Conservation (phyloP, 2,113 vertebrate species). For the Platanista minor region DNA sequence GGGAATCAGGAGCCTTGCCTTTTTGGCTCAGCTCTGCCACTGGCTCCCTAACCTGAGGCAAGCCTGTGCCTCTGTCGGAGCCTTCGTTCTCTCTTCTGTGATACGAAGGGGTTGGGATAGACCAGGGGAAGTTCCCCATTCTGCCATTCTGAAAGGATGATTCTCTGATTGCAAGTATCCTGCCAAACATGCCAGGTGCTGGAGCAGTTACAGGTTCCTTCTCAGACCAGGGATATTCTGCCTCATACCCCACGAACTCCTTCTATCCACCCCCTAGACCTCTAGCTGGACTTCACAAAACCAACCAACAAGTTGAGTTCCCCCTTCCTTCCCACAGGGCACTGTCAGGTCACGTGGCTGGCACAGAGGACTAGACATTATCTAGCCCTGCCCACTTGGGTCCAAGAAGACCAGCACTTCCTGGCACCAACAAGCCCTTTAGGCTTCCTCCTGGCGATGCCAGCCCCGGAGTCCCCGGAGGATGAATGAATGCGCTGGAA, state of each 20-base stretch:
- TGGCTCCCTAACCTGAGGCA: not conserved
- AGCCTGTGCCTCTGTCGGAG: not conserved
- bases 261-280: not conserved
- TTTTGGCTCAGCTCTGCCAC: not conserved
- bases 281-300: conserved; percentile 9
- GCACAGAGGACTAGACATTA: not conserved
- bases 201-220: not conserved
- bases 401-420: not conserved
- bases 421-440: not conserved
- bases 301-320: not conserved
- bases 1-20: not conserved
- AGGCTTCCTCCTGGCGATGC: conserved; percentile 10
- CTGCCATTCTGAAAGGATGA: not conserved
- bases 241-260: not conserved
- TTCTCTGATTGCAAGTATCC: not conserved
- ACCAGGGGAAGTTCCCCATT: not conserved
- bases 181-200: not conserved
- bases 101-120: not conserved
- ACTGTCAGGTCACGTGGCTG: not conserved
- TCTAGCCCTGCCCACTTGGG: not conserved
- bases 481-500: not conserved
- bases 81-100: not conserved
- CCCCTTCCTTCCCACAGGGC: not conserved
- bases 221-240: not conserved
- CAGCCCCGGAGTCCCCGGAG: not conserved